These are phyloP conservation scores for Mercenaria mercenaria DNA, from an alignment of 1,140 invertebrate species.

Conservation along the genomic window DNA sequence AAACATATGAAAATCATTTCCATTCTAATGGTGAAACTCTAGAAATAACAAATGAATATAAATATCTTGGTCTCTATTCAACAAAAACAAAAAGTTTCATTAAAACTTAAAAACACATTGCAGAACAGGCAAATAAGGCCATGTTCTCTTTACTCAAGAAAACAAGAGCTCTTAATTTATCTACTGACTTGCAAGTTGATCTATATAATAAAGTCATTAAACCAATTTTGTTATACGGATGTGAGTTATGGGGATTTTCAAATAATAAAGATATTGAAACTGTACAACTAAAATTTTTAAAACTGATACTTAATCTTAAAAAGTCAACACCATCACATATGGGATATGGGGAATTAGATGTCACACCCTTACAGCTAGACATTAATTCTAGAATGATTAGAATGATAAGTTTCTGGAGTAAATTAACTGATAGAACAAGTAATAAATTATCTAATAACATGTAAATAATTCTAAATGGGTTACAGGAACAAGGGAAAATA, in stretches of 20 bases:
- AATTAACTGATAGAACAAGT: not conserved
- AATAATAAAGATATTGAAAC: constrained; percentile 7
- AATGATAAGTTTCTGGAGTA: not conserved
- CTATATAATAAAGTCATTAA: constrained; percentile 51
- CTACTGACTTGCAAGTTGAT: constrained; percentile 4
- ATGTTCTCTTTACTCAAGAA: not conserved
- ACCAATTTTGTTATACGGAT: constrained; percentile 51
- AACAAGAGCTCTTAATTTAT: not conserved
- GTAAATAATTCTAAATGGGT: not conserved
- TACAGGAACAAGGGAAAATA: not conserved
- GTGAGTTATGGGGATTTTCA: constrained; percentile 43
- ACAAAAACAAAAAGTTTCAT: not conserved
- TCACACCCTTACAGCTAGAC: not conserved
- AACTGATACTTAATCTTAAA: not conserved
- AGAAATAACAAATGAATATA: not conserved
- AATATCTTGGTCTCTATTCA: not conserved
- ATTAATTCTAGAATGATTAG: not conserved
- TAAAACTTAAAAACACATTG: not conserved
- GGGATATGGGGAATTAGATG: not conserved
- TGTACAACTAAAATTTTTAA: constrained; percentile 6
- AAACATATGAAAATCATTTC: not conserved
- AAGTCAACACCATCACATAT: not conserved
- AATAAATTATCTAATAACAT: not conserved
- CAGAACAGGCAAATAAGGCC: not conserved
- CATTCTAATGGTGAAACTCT: not conserved